phyloP scores from a whole-genome alignment of 2,888 invertebrate genomes.

The Conops quadrifasciatus region DNA sequence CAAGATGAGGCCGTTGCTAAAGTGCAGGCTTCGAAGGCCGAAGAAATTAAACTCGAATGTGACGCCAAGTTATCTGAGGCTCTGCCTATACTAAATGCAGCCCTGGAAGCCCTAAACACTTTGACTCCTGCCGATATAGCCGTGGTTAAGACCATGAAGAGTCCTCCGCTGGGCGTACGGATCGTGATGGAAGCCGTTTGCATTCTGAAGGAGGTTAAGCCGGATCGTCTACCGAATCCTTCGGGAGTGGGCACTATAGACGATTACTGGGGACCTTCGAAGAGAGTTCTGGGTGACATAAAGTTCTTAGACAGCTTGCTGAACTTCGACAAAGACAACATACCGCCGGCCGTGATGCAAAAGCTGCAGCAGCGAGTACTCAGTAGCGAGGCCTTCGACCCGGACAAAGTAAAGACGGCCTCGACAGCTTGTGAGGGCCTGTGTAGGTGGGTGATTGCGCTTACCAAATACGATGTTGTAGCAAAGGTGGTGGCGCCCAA shows the following conservation, averaged over 20 bases:
- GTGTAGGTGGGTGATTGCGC: conserved; percentile 94
- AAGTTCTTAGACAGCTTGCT: conserved; percentile 89
- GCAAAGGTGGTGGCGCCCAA: conserved; percentile 94
- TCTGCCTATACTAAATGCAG: conserved; percentile 87
- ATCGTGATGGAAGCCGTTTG: conserved; percentile 96
- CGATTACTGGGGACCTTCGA: conserved; percentile 93
- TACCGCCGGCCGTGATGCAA: conserved; percentile 83
- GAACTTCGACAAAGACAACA: conserved; percentile 90
- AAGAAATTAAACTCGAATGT: conserved; percentile 91
- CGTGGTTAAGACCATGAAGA: conserved; percentile 95
- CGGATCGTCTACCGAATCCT: conserved; percentile 85
- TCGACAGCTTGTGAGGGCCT: conserved; percentile 91
- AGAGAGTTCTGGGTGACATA: conserved; percentile 87
- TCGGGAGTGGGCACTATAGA: conserved; percentile 85
- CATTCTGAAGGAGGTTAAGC: conserved; percentile 89
- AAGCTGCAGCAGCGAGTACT: conserved; percentile 83
- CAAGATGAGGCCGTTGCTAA: conserved; percentile 82
- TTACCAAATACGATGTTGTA: conserved; percentile 93
- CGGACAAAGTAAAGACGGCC: conserved; percentile 86
- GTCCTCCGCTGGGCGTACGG: conserved; percentile 89
- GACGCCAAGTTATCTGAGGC: conserved; percentile 91
- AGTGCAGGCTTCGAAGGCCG: conserved; percentile 78
- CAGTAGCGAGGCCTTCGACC: conserved; percentile 87
- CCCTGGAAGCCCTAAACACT: conserved; percentile 87
- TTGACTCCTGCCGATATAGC: conserved; percentile 88